These are phyloP conservation scores for Hydrolagus affinis DNA, from an alignment of 2,113 vertebrate genomes.

Conservation along the genomic window DNA sequence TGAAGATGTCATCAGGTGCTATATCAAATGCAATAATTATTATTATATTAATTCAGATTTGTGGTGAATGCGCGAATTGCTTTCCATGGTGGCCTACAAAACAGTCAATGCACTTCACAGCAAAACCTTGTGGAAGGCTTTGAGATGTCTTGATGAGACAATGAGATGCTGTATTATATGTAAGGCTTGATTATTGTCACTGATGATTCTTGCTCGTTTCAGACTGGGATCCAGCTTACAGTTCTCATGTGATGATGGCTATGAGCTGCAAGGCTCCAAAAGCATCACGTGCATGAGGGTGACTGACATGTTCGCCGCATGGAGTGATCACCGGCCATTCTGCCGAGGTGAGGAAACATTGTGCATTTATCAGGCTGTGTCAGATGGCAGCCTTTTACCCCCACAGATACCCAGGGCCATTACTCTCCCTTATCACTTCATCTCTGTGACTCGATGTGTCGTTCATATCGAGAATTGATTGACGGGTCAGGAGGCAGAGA, in stretches of 20 bases:
- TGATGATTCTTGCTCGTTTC: constrained; percentile 23
- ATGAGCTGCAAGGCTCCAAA: constrained; percentile 92
- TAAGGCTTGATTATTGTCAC: too few species aligned
- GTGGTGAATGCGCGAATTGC: too few species aligned
- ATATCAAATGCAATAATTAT: too few species aligned
- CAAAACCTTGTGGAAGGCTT: too few species aligned
- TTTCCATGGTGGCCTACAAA: too few species aligned
- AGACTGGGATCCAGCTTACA: constrained; percentile 93
- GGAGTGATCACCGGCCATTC: constrained; percentile 91
- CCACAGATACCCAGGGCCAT: rapidly evolving
- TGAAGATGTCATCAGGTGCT: too few species aligned
- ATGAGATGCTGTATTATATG: too few species aligned
- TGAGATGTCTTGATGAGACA: too few species aligned
- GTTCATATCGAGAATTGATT: constrained; percentile 10
- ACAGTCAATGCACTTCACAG: too few species aligned
- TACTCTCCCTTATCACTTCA: constrained; percentile 9
- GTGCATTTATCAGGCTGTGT: rapidly evolving
- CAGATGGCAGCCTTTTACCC: not conserved
- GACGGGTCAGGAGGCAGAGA: not conserved
- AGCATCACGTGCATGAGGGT: constrained; percentile 93
- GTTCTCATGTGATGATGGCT: constrained; percentile 93
- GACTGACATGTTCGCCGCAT: constrained; percentile 90
- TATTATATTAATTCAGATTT: too few species aligned
- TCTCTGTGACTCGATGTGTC: constrained; percentile 27
- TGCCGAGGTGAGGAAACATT: constrained; percentile 74